phyloP scores from a whole-genome alignment of 2,888 invertebrate species.

The Trisateles emortualis region DNA sequence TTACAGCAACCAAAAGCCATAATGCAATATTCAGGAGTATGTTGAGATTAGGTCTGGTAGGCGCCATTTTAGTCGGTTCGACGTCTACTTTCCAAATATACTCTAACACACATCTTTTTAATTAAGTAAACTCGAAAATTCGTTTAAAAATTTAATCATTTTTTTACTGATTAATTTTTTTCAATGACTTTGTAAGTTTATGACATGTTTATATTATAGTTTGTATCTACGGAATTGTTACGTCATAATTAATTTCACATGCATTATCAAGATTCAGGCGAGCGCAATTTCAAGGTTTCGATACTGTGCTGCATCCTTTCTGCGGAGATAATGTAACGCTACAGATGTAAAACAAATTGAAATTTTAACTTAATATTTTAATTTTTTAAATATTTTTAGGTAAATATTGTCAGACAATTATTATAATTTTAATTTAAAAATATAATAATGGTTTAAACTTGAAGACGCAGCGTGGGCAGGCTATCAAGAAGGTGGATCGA shows the following conservation, averaged over 20 bases:
- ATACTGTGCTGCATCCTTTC: too few relatives aligned
- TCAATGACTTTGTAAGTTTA: neutral
- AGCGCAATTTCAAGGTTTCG: too few relatives aligned
- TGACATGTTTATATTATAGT: neutral
- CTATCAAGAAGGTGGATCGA: too few relatives aligned
- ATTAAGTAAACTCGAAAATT: constrained; percentile 28
- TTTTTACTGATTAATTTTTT: constrained; percentile 3
- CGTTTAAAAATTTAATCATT: constrained; percentile 26
- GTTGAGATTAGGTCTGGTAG: constrained; percentile 21
- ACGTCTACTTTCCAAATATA: constrained; percentile 27
- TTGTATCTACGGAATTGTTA: neutral
- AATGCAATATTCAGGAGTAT: constrained; percentile 20
- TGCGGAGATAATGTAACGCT: too few relatives aligned
- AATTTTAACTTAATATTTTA: too few relatives aligned
- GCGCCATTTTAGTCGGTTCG: constrained; percentile 27
- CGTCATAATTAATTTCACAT: neutral
- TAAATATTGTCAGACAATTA: too few relatives aligned
- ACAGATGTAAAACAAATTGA: too few relatives aligned
- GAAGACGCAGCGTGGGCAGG: too few relatives aligned
- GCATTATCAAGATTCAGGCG: neutral
- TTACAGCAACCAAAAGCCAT: constrained; percentile 27
- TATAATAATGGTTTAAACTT: too few relatives aligned
- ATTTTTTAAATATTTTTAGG: too few relatives aligned
- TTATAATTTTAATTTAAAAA: too few relatives aligned
- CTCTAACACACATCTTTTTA: neutral